A percentile compares a stretch with the other conserved stretches of the same genome.
Conservation (phyloP, 2,888 invertebrate genomes). For the Neoscelio sp. region DNA sequence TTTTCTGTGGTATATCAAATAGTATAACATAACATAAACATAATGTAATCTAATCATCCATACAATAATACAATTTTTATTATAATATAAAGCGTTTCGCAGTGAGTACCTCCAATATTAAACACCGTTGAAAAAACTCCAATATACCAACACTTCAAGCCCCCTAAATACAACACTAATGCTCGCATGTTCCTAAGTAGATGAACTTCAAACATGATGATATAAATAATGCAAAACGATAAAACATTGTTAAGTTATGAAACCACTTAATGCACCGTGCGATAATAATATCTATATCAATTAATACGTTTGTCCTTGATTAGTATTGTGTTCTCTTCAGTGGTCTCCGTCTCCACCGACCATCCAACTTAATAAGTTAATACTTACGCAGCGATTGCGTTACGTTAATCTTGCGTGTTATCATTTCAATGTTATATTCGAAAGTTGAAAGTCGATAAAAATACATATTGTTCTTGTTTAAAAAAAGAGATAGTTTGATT, state of each 20-base stretch:
- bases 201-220: conserved; percentile 13
- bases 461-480: conserved; percentile 48
- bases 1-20: conserved; percentile 24
- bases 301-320: conserved; percentile 60
- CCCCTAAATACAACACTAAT: no score
- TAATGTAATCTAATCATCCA: conserved; percentile 43
- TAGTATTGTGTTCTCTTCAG: conserved; percentile 46
- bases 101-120: conserved; percentile 21
- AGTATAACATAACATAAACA: conserved; percentile 16
- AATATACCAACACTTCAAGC: no score
- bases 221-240: conserved; percentile 35
- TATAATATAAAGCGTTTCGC: conserved; percentile 6
- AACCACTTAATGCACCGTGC: conserved; percentile 26
- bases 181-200: not conserved
- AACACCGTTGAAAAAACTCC: no score
- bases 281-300: conserved; percentile 55
- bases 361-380: conserved; percentile 50
- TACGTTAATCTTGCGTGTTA: conserved; percentile 34
- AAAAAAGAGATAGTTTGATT: conserved; percentile 55
- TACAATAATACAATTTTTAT: conserved; percentile 13
- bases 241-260: conserved; percentile 17
- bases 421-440: conserved; percentile 47
- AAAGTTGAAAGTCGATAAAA: conserved; percentile 62
- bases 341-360: conserved; percentile 19
- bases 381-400: conserved; percentile 39